Evolutionary conservation across 1,140 invertebrate genomes (phyloP).

Genomic region (Drosophila pruinosa): DNA sequence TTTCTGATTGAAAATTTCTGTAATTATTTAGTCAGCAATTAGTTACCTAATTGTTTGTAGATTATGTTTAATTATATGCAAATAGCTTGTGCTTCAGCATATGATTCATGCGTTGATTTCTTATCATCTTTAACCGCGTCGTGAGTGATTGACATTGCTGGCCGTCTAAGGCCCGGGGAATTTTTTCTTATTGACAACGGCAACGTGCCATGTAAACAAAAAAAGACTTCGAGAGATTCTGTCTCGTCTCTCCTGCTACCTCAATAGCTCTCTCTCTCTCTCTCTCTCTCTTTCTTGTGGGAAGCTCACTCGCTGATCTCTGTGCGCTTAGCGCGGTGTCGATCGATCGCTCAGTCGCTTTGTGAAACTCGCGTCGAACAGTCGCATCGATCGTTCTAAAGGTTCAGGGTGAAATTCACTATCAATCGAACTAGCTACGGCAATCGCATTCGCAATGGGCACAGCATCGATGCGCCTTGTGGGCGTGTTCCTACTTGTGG

Average conservation of each 20-base stretch:
- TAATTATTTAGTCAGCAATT: background rate
- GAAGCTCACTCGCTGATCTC: conserved; percentile 15
- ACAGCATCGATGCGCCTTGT: background rate
- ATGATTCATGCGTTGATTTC: background rate
- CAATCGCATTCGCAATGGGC: background rate
- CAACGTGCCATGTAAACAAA: conserved; percentile 45
- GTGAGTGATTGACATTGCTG: conserved; percentile 49
- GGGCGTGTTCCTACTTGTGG: background rate
- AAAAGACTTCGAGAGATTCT: background rate
- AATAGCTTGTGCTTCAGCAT: background rate
- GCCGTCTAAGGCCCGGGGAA: conserved; percentile 22
- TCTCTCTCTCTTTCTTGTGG: background rate
- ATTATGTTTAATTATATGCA: background rate
- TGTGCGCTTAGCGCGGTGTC: background rate
- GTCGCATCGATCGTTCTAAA: conserved; percentile 18
- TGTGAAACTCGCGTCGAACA: conserved; percentile 28
- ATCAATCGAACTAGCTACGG: conserved; percentile 4
- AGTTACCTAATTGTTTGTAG: background rate
- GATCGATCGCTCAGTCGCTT: conserved; percentile 31
- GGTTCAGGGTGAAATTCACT: background rate
- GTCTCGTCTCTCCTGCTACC: no score
- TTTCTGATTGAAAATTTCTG: background rate
- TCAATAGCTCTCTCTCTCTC: background rate
- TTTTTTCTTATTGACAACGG: conserved; percentile 15
- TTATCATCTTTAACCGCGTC: conserved; percentile 8